Evolutionary conservation across 2,888 invertebrate genomes (phyloP).

Genomic region (Cephus sareptanus): DNA sequence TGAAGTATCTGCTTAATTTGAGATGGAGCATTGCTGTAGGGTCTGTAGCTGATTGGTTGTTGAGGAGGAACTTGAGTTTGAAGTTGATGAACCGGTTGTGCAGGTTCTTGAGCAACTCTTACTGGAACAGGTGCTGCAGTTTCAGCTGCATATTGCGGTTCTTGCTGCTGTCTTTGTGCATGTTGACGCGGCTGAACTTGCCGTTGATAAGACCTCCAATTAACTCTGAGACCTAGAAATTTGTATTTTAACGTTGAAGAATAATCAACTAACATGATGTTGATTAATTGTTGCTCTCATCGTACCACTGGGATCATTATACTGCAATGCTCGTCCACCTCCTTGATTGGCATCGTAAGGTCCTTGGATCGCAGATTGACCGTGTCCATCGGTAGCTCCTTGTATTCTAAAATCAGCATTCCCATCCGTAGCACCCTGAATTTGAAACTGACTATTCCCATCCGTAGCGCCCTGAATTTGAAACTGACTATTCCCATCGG

Average conservation of each 20-base stretch:
- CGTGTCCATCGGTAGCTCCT: conserved; percentile 38
- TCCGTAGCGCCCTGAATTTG: conserved; percentile 35
- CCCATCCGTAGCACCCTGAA: conserved; percentile 35
- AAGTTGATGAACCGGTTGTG: conserved; percentile 18
- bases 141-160: conserved; percentile 27
- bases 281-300: too few species aligned
- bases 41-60: conserved; percentile 41
- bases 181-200: conserved; percentile 21
- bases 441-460: conserved; percentile 32
- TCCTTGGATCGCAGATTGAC: conserved; percentile 41
- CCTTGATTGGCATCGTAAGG: conserved; percentile 40
- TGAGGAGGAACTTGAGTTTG: conserved; percentile 26
- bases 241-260: too few species aligned
- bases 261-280: too few species aligned
- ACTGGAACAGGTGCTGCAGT: conserved; percentile 4
- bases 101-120: neutral
- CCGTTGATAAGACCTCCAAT: conserved; percentile 56
- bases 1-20: conserved; percentile 57
- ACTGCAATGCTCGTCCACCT: conserved; percentile 47
- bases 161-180: conserved; percentile 26
- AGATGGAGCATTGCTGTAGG: conserved; percentile 53
- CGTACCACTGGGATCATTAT: conserved; percentile 57
- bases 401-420: conserved; percentile 38
- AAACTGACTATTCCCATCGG: conserved; percentile 45
- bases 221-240: conserved; percentile 51